Conservation (phyloP, 2,888 invertebrate genomes). For the Ophion ellenae region DNA sequence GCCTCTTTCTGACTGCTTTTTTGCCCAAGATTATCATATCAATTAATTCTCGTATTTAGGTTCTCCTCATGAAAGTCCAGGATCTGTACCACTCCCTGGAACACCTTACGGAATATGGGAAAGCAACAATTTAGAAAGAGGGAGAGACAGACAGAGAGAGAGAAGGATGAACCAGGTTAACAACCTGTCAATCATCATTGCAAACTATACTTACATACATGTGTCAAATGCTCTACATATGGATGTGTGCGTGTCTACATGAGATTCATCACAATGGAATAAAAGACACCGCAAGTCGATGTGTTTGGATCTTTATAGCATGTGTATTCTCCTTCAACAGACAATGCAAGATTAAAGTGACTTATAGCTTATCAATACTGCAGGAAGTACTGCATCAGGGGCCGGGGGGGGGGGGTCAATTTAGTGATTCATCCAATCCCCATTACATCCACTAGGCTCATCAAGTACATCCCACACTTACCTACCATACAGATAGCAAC, state of each 20-base stretch:
- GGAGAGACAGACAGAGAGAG: not conserved
- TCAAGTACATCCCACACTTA: no score
- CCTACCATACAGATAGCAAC: no score
- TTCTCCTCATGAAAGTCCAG: not conserved
- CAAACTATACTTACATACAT: not conserved
- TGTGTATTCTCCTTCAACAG: conserved; percentile 31
- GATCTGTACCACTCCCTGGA: not conserved
- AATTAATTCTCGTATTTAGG: conserved; percentile 40
- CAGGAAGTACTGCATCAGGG: no score
- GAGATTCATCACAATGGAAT: conserved; percentile 39
- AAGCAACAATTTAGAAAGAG: not conserved
- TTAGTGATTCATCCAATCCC: conserved; percentile 47
- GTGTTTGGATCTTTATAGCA: conserved; percentile 14
- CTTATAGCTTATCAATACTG: conserved; percentile 18
- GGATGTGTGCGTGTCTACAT: conserved; percentile 2
- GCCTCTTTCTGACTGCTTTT: conserved; percentile 36
- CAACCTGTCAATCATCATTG: conserved; percentile 26
- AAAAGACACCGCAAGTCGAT: conserved; percentile 8
- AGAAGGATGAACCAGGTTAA: not conserved
- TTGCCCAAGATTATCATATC: conserved; percentile 15
- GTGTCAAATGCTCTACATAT: not conserved
- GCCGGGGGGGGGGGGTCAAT: not conserved
- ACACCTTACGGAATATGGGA: not conserved
- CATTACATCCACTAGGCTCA: not conserved
- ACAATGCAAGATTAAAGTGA: conserved; percentile 45